Base-by-base conservation (phyloP, 2,888 invertebrate species). In the Philereme transversata region DNA sequence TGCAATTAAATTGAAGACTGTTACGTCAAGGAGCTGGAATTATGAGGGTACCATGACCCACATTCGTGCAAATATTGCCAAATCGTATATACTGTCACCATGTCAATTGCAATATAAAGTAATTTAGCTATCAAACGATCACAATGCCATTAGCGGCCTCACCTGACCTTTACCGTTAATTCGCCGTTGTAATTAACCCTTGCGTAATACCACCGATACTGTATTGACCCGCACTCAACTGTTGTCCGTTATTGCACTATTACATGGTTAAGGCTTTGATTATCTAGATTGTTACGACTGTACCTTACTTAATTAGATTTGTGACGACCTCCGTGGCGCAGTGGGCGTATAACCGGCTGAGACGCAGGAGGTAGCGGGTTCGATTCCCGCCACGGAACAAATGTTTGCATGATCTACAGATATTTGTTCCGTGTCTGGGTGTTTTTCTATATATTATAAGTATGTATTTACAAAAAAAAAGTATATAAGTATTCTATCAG, bases 131-230 rank as follows among this genome's bases (percentile, higher is more conserved):
- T 51, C 55, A 51, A 46, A 11, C 45, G 46, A 60, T 55, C 54
- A 38, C 59, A 55, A 55, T 45, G 53, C 52, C 46, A 57, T 47
- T 51, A 52, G 34, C 46, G 41, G 50, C 45, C 50, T 57, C 57
- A 57, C 62, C 11, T 58, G 62, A 58, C 62, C 62, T 62, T 51
- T 51, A 34, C 54, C 46, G 48, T 62, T 60, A 58, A 44, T 58
- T 48, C 44, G 44, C 38, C 51, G 51, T 43, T 59, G 57, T 47
- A 62, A 58, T 62, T 58, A 62, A 48, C 62, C 58, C 51, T 62
- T 51, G 51, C 45, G 51, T 51, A 58, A 58, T 51, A 33, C 46
- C 60, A 36, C 22, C 47, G 62, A 62, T 62, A 62, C 36, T 53
- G 45, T 57, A 45, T 49, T 62, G 62, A 51, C 54, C 47, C n/a